phyloP scores from a whole-genome alignment of 1,140 invertebrate genomes.

The Maconellicoccus hirsutus region DNA sequence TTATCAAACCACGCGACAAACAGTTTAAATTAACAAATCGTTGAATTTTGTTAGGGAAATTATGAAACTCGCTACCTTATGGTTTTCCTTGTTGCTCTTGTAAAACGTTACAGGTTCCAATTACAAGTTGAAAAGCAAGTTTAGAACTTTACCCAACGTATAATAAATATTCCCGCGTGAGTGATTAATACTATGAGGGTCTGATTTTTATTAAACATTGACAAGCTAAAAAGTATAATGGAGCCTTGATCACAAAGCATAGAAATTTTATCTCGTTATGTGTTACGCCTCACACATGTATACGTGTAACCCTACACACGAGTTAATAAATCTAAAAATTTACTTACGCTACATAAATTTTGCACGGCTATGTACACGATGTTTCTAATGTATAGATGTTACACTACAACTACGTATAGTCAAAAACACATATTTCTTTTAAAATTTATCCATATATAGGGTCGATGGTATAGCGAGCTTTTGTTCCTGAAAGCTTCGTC shows the following conservation, averaged over 20 bases:
- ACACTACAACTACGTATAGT: neutral
- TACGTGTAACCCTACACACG: neutral
- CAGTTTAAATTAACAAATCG: slow-evolving; percentile 9
- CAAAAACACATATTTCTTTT: slow-evolving; percentile 6
- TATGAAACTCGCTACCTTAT: neutral
- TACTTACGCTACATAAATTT: slow-evolving; percentile 9
- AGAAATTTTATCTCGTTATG: neutral
- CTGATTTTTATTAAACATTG: neutral
- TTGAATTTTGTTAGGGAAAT: neutral
- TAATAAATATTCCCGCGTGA: neutral
- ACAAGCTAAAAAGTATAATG: neutral
- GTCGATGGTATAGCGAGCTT: neutral
- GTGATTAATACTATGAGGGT: neutral
- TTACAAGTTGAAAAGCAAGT: slow-evolving; percentile 5
- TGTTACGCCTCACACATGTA: neutral
- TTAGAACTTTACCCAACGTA: neutral
- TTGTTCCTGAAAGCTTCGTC: neutral
- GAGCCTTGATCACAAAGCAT: neutral
- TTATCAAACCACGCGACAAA: neutral
- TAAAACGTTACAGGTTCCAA: neutral
- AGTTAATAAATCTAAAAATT: slow-evolving; percentile 3
- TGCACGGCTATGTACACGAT: neutral
- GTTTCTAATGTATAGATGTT: slow-evolving; percentile 2
- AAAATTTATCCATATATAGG: neutral
- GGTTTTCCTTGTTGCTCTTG: neutral